Percentiles rank a stretch among this genome's conserved stretches.
Conservation (phyloP, 2,113 vertebrate species). For the Abramis brama region DNA sequence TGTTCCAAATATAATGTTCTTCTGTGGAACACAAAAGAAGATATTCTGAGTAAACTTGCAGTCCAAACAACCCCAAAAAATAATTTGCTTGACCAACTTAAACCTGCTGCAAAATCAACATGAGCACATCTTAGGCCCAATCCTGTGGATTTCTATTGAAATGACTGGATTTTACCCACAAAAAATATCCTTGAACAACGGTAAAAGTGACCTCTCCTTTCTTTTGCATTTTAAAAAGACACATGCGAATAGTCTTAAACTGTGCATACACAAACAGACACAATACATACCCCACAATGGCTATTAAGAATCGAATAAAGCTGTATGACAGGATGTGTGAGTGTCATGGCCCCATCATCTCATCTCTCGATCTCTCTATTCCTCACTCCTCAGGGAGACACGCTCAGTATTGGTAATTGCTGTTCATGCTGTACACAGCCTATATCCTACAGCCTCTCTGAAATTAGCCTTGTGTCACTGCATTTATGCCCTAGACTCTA, state of each 20-base stretch:
- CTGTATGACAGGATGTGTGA: slow-evolving; percentile 28
- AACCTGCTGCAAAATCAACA: neutral
- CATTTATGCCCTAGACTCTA: slow-evolving; percentile 26
- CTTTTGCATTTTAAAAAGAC: neutral
- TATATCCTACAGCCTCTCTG: slow-evolving; percentile 32
- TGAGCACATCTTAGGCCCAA: neutral
- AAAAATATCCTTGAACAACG: neutral
- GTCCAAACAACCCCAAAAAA: neutral
- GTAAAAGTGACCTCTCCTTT: neutral
- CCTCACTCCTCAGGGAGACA: slow-evolving; percentile 16
- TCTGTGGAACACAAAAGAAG: too few species aligned
- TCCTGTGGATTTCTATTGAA: neutral
- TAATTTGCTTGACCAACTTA: neutral
- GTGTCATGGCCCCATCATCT: slow-evolving; percentile 10
- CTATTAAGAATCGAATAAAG: slow-evolving; percentile 3
- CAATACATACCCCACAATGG: neutral
- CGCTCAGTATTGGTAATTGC: slow-evolving; percentile 52
- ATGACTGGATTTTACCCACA: neutral
- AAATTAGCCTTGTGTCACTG: slow-evolving; percentile 52
- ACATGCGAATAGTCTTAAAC: slow-evolving; percentile 2
- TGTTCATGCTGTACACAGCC: slow-evolving; percentile 44
- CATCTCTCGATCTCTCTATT: slow-evolving; percentile 5
- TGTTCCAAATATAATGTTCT: neutral
- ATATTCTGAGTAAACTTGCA: too few species aligned
- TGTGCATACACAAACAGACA: slow-evolving; percentile 30